Conservation (phyloP, 1,140 invertebrate species). For the Scaptomyza pallida region DNA sequence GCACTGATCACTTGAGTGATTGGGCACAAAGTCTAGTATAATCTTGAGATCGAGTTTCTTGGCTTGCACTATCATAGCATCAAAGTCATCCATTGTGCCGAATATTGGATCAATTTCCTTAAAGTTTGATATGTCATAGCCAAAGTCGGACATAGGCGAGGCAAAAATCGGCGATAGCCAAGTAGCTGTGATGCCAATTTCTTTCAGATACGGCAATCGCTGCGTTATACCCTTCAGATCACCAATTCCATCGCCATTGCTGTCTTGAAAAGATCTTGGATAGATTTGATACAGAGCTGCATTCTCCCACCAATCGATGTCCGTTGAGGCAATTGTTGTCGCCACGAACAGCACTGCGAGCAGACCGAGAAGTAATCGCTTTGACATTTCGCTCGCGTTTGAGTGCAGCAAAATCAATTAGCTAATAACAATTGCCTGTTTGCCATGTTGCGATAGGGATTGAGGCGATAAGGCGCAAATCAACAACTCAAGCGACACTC, state of each 20-base stretch:
- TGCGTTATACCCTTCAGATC: slow-evolving; percentile 87
- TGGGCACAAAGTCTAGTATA: slow-evolving; percentile 85
- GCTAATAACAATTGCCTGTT: slow-evolving; percentile 57
- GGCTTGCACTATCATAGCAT: slow-evolving; percentile 86
- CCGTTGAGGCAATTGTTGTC: slow-evolving; percentile 6
- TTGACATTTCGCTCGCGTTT: slow-evolving; percentile 68
- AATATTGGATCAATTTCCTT: slow-evolving; percentile 89
- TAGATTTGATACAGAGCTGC: slow-evolving; percentile 91
- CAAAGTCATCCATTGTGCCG: slow-evolving; percentile 90
- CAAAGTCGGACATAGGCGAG: slow-evolving; percentile 88
- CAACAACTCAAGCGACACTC: not conserved
- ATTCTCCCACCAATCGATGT: slow-evolving; percentile 89
- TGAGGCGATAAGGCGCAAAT: slow-evolving; percentile 46
- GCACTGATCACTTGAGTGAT: slow-evolving; percentile 89
- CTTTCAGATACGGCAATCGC: slow-evolving; percentile 85
- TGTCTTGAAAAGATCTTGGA: slow-evolving; percentile 91
- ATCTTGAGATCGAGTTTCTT: slow-evolving; percentile 83
- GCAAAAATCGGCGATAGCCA: slow-evolving; percentile 90
- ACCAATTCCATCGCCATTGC: slow-evolving; percentile 90
- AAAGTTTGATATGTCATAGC: slow-evolving; percentile 89
- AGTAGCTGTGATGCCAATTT: slow-evolving; percentile 86
- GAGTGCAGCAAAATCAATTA: slow-evolving; percentile 64
- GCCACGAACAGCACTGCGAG: slow-evolving; percentile 8
- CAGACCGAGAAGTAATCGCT: slow-evolving; percentile 58
- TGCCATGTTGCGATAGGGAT: slow-evolving; percentile 56